These are phyloP conservation scores for Jaculus jaculus DNA, from an alignment of 2,113 vertebrate species.

Conservation along the genomic window DNA sequence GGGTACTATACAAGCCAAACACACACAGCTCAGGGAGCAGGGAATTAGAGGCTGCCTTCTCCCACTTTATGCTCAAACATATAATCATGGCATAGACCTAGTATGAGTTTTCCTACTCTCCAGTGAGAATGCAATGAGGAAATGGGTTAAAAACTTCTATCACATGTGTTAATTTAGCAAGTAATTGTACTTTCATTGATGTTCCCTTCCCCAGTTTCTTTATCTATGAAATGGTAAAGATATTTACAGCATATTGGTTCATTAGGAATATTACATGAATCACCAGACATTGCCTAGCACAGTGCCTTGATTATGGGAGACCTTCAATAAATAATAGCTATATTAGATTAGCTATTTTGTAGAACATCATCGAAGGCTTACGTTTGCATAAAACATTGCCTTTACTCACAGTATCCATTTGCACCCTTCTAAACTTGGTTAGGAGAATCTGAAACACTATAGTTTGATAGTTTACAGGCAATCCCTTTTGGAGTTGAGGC, in stretches of 20 bases:
- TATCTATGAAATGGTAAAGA: constrained; percentile 4
- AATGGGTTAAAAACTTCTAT: background rate
- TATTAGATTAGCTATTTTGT: constrained; percentile 4
- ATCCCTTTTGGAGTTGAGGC: background rate
- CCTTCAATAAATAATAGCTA: background rate
- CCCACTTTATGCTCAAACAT: background rate
- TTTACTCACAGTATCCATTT: constrained; percentile 1
- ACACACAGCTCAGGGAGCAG: background rate
- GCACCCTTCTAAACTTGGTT: constrained; percentile 6
- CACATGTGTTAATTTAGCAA: constrained; percentile 27
- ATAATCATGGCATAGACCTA: background rate
- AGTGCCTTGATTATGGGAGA: background rate
- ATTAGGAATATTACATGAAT: background rate
- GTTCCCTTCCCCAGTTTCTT: background rate
- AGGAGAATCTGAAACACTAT: background rate
- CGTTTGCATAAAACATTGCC: constrained; percentile 28
- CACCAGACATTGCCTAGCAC: background rate
- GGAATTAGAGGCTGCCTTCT: background rate
- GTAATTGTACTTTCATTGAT: constrained; percentile 19
- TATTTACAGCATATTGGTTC: background rate
- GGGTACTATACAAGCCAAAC: background rate
- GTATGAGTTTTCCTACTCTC: background rate
- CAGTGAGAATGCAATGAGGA: background rate
- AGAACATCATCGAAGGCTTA: background rate
- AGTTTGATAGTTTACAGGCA: constrained; percentile 40